Conservation (phyloP, 2,888 invertebrate genomes). For the Oscheius sp. region DNA sequence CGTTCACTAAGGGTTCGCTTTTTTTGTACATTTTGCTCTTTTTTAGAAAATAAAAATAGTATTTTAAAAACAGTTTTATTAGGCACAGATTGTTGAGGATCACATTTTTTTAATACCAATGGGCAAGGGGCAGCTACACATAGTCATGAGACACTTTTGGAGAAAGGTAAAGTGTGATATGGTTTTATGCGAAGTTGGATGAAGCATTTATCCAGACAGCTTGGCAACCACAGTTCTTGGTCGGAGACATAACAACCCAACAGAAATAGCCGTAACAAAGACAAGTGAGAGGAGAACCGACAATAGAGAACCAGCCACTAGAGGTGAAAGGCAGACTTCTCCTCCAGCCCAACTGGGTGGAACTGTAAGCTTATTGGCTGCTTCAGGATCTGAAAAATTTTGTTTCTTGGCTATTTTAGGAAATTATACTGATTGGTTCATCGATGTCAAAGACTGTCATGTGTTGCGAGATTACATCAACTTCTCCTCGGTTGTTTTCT, state of each 20-base stretch:
- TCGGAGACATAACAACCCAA: slow-evolving; percentile 46
- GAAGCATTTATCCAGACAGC: slow-evolving; percentile 27
- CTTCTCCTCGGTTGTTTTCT: slow-evolving; percentile 37
- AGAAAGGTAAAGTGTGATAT: background rate
- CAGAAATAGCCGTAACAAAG: slow-evolving; percentile 43
- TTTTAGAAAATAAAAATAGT: background rate
- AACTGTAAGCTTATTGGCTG: slow-evolving; percentile 20
- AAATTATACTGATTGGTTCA: slow-evolving; percentile 49
- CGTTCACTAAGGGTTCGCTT: background rate
- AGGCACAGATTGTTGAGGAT: slow-evolving; percentile 13
- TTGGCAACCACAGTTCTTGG: slow-evolving; percentile 48
- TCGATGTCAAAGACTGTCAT: slow-evolving; percentile 64
- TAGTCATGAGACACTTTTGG: slow-evolving; percentile 14
- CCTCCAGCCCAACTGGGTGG: slow-evolving; percentile 2
- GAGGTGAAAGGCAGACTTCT: slow-evolving; percentile 55
- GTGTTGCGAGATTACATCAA: slow-evolving; percentile 63
- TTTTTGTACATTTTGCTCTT: background rate
- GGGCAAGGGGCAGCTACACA: slow-evolving; percentile 11
- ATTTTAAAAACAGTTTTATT: too few relatives aligned
- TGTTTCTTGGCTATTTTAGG: background rate
- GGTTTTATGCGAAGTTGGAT: background rate
- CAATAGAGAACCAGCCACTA: slow-evolving; percentile 46
- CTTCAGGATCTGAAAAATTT: slow-evolving; percentile 25
- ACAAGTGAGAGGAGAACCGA: slow-evolving; percentile 44
- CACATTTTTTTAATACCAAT: slow-evolving; percentile 12